phyloP scores from a whole-genome alignment of 2,888 invertebrate species.

The Cepaea hortensis region DNA sequence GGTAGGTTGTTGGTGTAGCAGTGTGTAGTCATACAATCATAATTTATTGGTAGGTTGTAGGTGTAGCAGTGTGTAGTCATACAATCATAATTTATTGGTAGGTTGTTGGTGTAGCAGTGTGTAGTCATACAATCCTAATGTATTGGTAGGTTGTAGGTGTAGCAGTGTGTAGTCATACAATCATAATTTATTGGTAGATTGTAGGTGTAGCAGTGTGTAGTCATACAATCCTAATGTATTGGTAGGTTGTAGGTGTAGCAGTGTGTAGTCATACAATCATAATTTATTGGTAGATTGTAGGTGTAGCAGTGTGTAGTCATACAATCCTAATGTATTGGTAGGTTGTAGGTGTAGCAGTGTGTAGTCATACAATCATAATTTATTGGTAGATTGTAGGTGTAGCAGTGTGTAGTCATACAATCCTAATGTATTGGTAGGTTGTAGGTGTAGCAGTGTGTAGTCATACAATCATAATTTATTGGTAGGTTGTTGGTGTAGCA shows the following conservation, averaged over 20 bases:
- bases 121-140: neutral
- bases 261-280: neutral
- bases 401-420: neutral
- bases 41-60: neutral
- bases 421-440: neutral
- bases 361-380: neutral
- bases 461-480: neutral
- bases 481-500: neutral
- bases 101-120: neutral
- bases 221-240: neutral
- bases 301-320: neutral
- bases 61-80: neutral
- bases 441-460: neutral
- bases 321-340: neutral
- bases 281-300: neutral
- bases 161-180: neutral
- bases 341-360: neutral
- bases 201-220: neutral
- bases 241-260: neutral
- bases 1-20: neutral
- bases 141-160: neutral
- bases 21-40: neutral
- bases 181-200: neutral
- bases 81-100: neutral
- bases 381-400: neutral